Evolutionary conservation across 2,888 invertebrate genomes (phyloP).

Genomic region (Watsonalla cultraria): DNA sequence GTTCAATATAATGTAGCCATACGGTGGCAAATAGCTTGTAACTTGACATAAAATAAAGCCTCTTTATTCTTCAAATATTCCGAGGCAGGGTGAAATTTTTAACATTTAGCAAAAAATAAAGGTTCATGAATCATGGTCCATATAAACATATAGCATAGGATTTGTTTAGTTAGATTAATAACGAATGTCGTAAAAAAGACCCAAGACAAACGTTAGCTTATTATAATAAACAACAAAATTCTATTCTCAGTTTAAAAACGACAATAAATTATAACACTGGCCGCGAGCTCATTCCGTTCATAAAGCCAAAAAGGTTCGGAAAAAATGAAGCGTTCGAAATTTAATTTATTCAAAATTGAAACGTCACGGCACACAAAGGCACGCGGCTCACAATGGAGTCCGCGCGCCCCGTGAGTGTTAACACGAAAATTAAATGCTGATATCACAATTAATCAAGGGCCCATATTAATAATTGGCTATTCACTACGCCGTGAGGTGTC

Average conservation of each 20-base stretch:
- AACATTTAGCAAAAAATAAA: too few species aligned
- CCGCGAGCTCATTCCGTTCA: slow-evolving; percentile 61
- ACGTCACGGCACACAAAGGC: slow-evolving; percentile 75
- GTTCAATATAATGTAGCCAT: background rate
- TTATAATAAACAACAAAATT: slow-evolving; percentile 43
- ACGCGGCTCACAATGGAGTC: slow-evolving; percentile 62
- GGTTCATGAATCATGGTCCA: background rate
- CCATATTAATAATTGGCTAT: slow-evolving; percentile 79
- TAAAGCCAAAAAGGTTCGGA: slow-evolving; percentile 53
- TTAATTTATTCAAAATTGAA: slow-evolving; percentile 80
- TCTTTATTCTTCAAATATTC: too few species aligned
- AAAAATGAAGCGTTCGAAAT: slow-evolving; percentile 78
- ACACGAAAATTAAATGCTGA: slow-evolving; percentile 79
- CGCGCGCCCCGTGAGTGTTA: slow-evolving; percentile 62
- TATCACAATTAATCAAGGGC: slow-evolving; percentile 78
- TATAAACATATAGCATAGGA: background rate
- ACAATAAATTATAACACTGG: slow-evolving; percentile 71
- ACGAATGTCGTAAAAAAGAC: slow-evolving; percentile 28
- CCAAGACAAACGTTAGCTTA: slow-evolving; percentile 32
- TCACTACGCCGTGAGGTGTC: slow-evolving; percentile 75
- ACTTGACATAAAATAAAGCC: too few species aligned
- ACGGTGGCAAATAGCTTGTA: background rate
- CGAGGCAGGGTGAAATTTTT: too few species aligned
- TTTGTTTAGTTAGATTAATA: slow-evolving; percentile 13
- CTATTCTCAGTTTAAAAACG: slow-evolving; percentile 58